A percentile compares a stretch with the other conserved stretches of the same genome.
Evolutionary conservation across 2,888 invertebrate species (phyloP).

Genomic region (Synanthedon andrenaeformis): DNA sequence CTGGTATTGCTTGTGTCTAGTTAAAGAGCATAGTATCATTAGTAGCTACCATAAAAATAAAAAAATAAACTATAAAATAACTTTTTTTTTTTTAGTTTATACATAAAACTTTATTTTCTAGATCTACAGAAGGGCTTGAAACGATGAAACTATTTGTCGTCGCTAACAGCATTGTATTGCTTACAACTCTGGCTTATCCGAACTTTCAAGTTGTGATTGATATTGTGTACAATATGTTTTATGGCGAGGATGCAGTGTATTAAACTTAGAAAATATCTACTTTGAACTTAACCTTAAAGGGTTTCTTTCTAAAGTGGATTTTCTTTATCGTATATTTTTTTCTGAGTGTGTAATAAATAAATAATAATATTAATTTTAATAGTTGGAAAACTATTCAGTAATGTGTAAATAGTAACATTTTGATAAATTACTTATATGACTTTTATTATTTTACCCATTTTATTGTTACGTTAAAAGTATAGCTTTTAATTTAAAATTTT

Average conservation of each 20-base stretch:
- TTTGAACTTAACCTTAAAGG: not conserved
- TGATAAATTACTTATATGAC: not conserved
- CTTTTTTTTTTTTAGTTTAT: too few species aligned
- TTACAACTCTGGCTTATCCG: slow-evolving; percentile 80
- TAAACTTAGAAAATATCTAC: slow-evolving; percentile 7
- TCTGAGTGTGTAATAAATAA: not conserved
- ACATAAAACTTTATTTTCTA: slow-evolving; percentile 22
- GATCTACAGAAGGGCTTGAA: slow-evolving; percentile 75
- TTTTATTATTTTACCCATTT: too few species aligned
- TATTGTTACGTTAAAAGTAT: too few species aligned
- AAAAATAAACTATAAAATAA: too few species aligned
- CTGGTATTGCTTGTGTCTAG: too few species aligned
- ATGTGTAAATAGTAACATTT: not conserved
- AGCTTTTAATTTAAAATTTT: too few species aligned
- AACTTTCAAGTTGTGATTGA: slow-evolving; percentile 72
- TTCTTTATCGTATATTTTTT: not conserved
- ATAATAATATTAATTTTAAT: not conserved
- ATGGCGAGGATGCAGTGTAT: slow-evolving; percentile 32
- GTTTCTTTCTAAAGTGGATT: not conserved
- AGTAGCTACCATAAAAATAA: too few species aligned
- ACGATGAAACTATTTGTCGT: slow-evolving; percentile 86
- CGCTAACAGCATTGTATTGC: slow-evolving; percentile 78
- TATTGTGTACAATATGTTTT: slow-evolving; percentile 63
- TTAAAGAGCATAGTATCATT: too few species aligned
- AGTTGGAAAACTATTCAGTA: not conserved